Conservation (phyloP, 2,797 vertebrate genomes). For the Paedocypris micromegethes region DNA sequence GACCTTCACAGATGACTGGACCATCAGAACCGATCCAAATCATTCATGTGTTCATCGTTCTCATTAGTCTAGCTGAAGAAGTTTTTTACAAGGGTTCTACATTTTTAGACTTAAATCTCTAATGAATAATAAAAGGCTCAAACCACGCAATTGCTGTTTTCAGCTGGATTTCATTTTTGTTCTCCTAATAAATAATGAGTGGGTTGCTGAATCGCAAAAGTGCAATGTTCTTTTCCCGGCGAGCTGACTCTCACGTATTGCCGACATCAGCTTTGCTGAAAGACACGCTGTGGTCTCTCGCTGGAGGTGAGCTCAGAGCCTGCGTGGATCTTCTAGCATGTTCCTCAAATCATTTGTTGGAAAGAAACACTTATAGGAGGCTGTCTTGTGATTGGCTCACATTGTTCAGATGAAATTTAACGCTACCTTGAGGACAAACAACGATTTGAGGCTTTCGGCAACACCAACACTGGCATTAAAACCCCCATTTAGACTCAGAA, state of each 20-base stretch:
- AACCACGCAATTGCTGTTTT: too few relatives aligned
- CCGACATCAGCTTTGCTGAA: slow-evolving; percentile 59
- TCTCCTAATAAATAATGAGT: slow-evolving; percentile 1
- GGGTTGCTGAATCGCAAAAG: slow-evolving; percentile 35
- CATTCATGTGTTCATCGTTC: too few relatives aligned
- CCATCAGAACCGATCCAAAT: too few relatives aligned
- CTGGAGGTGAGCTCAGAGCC: slow-evolving; percentile 35
- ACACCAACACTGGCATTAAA: slow-evolving; percentile 38
- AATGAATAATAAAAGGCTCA: too few relatives aligned
- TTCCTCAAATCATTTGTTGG: slow-evolving; percentile 44
- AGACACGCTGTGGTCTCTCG: slow-evolving; percentile 53
- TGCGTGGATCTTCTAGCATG: slow-evolving; percentile 36
- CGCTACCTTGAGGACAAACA: too few relatives aligned
- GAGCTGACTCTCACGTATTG: slow-evolving; percentile 57
- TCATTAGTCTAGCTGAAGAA: too few relatives aligned
- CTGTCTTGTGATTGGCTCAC: too few relatives aligned
- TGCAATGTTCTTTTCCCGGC: slow-evolving; percentile 44
- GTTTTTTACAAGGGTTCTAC: too few relatives aligned
- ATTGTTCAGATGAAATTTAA: too few relatives aligned
- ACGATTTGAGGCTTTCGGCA: slow-evolving; percentile 1
- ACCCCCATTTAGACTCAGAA: slow-evolving; percentile 25
- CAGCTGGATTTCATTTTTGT: not conserved
- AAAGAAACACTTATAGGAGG: too few relatives aligned
- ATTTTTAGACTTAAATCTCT: too few relatives aligned
- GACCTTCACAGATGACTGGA: too few relatives aligned